A percentile compares a stretch with the other conserved stretches of the same genome.
phyloP scores from a whole-genome alignment of 2,888 invertebrate genomes.

The Harpalus rufipes region DNA sequence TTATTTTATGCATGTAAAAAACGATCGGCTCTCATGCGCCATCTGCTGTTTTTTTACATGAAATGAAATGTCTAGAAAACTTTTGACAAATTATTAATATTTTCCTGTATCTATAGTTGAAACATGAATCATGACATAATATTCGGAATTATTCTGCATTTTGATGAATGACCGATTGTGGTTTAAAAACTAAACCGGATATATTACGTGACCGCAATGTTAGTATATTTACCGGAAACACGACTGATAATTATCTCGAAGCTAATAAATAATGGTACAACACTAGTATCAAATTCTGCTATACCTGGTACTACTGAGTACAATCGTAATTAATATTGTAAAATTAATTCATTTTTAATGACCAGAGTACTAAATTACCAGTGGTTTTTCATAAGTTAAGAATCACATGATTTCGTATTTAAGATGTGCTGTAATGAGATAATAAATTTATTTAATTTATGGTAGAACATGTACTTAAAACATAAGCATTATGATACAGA shows the following conservation, averaged over 20 bases:
- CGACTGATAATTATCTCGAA: conserved; percentile 39
- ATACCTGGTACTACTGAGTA: conserved; percentile 34
- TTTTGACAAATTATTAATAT: not conserved
- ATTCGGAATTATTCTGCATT: not conserved
- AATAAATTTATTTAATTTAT: conserved; percentile 43
- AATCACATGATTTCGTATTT: conserved; percentile 12
- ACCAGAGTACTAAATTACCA: conserved; percentile 16
- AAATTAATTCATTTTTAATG: conserved; percentile 31
- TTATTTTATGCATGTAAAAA: too few relatives aligned
- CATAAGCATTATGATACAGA: not conserved
- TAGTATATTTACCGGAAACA: conserved; percentile 42
- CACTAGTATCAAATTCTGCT: conserved; percentile 5
- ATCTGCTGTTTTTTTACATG: too few relatives aligned
- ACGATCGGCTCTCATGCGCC: too few relatives aligned
- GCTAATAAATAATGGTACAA: conserved; percentile 26
- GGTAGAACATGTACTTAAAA: not conserved
- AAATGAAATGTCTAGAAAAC: not conserved
- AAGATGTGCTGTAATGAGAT: not conserved
- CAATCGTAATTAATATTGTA: conserved; percentile 3
- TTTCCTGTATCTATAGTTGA: too few relatives aligned
- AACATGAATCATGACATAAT: conserved; percentile 12
- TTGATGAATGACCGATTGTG: conserved; percentile 30
- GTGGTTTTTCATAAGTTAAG: conserved; percentile 21
- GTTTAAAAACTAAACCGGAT: conserved; percentile 26
- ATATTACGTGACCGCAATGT: conserved; percentile 40